phyloP scores from a whole-genome alignment of 2,888 invertebrate genomes.

The Drosophila monieri region DNA sequence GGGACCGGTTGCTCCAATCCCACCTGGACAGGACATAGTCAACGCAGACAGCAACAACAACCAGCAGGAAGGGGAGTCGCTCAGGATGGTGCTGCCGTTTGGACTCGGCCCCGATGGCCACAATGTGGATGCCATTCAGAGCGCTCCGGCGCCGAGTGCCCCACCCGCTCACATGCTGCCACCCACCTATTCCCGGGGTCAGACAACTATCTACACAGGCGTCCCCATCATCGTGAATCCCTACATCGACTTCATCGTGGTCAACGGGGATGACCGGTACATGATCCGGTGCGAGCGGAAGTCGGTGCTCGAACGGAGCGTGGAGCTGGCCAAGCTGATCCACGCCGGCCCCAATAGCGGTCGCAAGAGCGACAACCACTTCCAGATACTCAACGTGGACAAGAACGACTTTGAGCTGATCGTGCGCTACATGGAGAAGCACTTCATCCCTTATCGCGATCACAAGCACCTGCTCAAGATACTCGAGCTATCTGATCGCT shows the following conservation, averaged over 20 bases:
- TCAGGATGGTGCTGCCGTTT: slow-evolving; percentile 82
- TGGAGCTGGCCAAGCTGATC: slow-evolving; percentile 83
- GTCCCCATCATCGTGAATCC: slow-evolving; percentile 81
- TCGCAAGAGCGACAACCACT: slow-evolving; percentile 83
- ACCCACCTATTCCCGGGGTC: slow-evolving; percentile 62
- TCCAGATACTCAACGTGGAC: slow-evolving; percentile 83
- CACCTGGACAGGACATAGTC: background rate
- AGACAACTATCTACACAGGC: slow-evolving; percentile 77
- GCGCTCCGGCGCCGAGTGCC: slow-evolving; percentile 79
- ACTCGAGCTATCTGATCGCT: slow-evolving; percentile 83
- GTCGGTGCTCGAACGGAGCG: slow-evolving; percentile 82
- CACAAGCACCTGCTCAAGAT: slow-evolving; percentile 83
- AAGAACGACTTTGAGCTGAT: slow-evolving; percentile 83
- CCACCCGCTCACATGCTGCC: slow-evolving; percentile 78
- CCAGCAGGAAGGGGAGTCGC: background rate
- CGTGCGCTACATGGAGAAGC: slow-evolving; percentile 83
- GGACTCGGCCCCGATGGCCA: slow-evolving; percentile 82
- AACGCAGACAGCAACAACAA: slow-evolving; percentile 7
- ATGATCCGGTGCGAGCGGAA: slow-evolving; percentile 83
- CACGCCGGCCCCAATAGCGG: slow-evolving; percentile 83
- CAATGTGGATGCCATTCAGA: slow-evolving; percentile 73
- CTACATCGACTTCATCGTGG: slow-evolving; percentile 83
- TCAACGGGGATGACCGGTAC: slow-evolving; percentile 83
- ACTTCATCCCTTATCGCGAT: slow-evolving; percentile 83
- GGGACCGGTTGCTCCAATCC: background rate